Evolutionary conservation across 2,113 vertebrate species (phyloP).

Genomic region (Cardinalis cardinalis): DNA sequence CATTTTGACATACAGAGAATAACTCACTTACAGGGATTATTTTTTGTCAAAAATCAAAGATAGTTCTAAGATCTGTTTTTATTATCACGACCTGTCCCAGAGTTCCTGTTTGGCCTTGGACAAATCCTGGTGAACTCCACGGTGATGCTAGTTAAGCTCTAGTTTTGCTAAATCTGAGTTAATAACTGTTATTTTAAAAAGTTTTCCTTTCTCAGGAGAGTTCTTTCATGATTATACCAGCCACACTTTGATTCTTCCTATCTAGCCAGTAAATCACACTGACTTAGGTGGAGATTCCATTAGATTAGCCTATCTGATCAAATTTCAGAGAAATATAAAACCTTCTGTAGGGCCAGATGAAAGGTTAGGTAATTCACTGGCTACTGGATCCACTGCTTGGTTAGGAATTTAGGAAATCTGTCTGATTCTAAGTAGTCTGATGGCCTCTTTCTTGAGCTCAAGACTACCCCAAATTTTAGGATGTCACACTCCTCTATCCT

Average conservation of each 20-base stretch:
- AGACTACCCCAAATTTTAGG: not conserved
- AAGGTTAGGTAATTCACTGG: not conserved
- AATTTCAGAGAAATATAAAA: not conserved
- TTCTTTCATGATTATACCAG: not conserved
- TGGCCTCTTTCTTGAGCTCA: not conserved
- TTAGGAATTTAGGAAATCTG: not conserved
- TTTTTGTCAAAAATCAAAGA: not conserved
- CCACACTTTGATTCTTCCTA: not conserved
- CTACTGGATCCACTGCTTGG: not conserved
- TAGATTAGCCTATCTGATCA: not conserved
- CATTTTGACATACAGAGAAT: not conserved
- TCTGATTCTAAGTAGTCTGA: not conserved
- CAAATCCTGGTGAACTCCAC: fast-evolving
- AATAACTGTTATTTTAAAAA: not conserved
- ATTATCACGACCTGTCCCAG: not conserved
- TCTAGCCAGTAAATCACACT: not conserved
- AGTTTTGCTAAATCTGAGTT: not conserved
- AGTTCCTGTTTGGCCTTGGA: not conserved
- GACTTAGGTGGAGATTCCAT: not conserved
- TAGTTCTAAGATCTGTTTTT: not conserved
- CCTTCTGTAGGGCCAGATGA: not conserved
- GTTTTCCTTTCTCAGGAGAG: not conserved
- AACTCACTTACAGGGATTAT: not conserved
- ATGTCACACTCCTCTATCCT: fast-evolving
- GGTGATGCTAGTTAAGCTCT: not conserved